These are phyloP conservation scores for Psix sp. DNA, from an alignment of 1,140 invertebrate genomes.

Conservation along the genomic window DNA sequence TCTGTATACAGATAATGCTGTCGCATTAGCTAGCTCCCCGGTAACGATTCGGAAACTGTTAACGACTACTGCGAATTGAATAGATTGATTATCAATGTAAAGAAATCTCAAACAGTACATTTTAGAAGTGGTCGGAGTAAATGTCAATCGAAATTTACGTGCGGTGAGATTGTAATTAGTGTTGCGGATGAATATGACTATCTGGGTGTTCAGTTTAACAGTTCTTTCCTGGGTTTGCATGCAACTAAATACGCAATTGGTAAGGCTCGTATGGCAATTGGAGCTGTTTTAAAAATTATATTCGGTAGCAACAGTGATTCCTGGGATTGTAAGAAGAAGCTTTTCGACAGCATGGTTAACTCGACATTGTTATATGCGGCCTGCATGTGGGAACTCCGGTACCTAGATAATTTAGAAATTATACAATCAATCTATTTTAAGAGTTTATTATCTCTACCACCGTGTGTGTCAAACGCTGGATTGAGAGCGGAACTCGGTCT, in stretches of 20 bases:
- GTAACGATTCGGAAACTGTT: not conserved
- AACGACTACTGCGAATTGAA: conserved; percentile 7
- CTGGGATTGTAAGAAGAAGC: conserved; percentile 1
- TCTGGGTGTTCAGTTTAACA: not conserved
- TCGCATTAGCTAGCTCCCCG: conserved; percentile 2
- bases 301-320: conserved; percentile 1
- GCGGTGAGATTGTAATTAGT: not conserved
- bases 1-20: conserved; percentile 12
- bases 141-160: not conserved
- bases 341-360: conserved; percentile 3
- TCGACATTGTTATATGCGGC: not conserved
- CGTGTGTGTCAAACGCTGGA: not conserved
- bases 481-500: not conserved
- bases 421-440: not conserved
- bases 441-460: not conserved
- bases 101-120: conserved; percentile 8
- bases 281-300: not conserved
- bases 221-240: not conserved
- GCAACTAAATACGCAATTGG: conserved; percentile 4
- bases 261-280: not conserved
- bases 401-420: not conserved
- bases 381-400: not conserved
- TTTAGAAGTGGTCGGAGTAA: not conserved
- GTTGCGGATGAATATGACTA: conserved; percentile 1
- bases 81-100: not conserved